These are phyloP conservation scores for Phataginus tetradactyla DNA, from an alignment of 2,797 vertebrate genomes.

Conservation along the genomic window DNA sequence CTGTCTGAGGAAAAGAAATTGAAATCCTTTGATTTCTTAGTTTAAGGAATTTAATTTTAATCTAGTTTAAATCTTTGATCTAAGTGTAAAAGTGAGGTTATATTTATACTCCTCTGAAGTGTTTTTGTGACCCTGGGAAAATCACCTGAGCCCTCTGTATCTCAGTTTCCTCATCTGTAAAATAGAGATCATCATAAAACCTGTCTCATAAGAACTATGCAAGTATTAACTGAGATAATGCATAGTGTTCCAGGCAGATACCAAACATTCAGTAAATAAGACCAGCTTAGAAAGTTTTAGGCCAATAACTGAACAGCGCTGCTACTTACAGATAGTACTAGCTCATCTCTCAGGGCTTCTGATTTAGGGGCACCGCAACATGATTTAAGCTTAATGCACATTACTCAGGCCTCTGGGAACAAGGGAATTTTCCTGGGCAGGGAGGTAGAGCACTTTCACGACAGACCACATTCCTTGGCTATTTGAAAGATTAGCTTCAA, in stretches of 20 bases:
- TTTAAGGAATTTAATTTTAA: neutral
- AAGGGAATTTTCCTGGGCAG: neutral
- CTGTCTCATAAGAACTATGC: neutral
- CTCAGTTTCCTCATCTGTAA: neutral
- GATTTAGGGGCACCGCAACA: fast-evolving
- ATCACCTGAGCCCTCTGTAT: neutral
- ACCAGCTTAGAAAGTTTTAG: neutral
- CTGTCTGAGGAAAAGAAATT: neutral
- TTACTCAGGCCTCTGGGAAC: neutral
- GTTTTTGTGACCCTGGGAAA: neutral
- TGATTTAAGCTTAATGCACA: neutral
- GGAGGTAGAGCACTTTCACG: neutral
- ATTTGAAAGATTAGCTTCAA: constrained; percentile 36
- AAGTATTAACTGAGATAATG: neutral
- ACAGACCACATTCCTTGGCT: neutral
- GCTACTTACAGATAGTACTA: neutral
- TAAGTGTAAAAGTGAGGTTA: neutral
- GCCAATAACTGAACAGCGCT: neutral
- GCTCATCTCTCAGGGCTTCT: neutral
- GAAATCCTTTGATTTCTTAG: neutral
- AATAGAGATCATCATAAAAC: neutral
- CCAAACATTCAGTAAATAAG: neutral
- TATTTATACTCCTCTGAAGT: neutral
- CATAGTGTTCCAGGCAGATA: neutral
- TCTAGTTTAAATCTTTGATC: neutral